Conservation (phyloP, 2,113 vertebrate genomes). For the Hystrix brachyura region DNA sequence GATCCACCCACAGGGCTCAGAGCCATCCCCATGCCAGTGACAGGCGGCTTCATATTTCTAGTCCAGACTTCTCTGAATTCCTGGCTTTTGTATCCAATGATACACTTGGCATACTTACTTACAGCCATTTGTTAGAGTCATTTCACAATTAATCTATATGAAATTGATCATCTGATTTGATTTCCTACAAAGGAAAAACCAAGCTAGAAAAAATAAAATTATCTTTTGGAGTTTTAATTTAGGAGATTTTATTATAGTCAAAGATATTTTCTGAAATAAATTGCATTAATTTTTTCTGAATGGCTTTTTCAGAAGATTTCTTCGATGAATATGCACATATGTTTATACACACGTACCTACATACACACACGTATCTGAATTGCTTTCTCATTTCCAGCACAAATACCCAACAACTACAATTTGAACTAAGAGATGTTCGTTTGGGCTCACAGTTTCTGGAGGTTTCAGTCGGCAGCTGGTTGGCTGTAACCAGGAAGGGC, state of each 20-base stretch:
- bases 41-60: neutral
- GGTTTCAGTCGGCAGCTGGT: neutral
- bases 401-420: neutral
- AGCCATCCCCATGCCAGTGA: neutral
- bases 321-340: neutral
- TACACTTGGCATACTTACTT: neutral
- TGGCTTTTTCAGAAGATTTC: neutral
- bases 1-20: neutral
- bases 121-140: neutral
- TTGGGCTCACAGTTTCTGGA: neutral
- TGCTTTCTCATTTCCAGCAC: neutral
- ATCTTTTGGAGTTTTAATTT: neutral
- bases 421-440: neutral
- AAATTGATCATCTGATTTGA: neutral
- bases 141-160: slow-evolving; percentile 1
- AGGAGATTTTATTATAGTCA: neutral
- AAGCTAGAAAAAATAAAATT: slow-evolving; percentile 13
- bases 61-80: neutral
- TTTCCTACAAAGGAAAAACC: neutral
- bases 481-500: neutral
- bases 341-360: neutral
- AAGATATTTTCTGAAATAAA: neutral
- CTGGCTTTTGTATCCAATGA: neutral
- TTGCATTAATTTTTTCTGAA: neutral
- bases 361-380: neutral